A percentile compares a stretch with the other conserved stretches of the same genome.
Conservation (phyloP, 2,797 vertebrate species). For the Gastrophryne carolinensis region DNA sequence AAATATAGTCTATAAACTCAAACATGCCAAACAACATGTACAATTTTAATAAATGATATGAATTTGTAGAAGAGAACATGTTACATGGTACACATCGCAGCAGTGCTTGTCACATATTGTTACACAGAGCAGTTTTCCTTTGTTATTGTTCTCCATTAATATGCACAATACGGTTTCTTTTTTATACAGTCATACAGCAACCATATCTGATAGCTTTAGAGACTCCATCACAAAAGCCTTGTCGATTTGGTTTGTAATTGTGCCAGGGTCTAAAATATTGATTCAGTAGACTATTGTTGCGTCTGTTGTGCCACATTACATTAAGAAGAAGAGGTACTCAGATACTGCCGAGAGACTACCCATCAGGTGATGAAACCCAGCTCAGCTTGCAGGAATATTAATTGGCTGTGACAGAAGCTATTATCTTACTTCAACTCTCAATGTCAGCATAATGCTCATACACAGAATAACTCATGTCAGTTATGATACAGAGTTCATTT, state of each 20-base stretch:
- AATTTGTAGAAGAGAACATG: not conserved
- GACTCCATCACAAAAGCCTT: not conserved
- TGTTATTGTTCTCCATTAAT: not conserved
- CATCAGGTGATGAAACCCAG: slow-evolving; percentile 18
- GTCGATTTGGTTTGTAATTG: not conserved
- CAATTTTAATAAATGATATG: not conserved
- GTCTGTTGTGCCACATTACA: not conserved
- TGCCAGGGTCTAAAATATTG: not conserved
- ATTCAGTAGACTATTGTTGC: not conserved
- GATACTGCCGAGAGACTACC: slow-evolving; percentile 17
- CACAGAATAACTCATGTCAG: not conserved
- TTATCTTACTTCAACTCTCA: slow-evolving; percentile 10
- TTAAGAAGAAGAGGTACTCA: slow-evolving; percentile 8
- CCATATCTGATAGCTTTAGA: not conserved
- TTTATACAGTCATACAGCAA: not conserved
- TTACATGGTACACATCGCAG: not conserved
- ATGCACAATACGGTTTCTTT: not conserved
- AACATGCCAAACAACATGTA: not conserved
- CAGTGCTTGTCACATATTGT: not conserved
- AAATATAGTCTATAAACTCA: not conserved
- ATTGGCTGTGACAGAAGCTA: slow-evolving; percentile 35
- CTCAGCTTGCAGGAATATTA: slow-evolving; percentile 17
- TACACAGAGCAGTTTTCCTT: not conserved
- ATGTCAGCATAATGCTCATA: slow-evolving; percentile 8
- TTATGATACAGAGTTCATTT: not conserved